Base-by-base conservation (phyloP, 2,888 invertebrate species). In the Drosophila paranaensis region DNA sequence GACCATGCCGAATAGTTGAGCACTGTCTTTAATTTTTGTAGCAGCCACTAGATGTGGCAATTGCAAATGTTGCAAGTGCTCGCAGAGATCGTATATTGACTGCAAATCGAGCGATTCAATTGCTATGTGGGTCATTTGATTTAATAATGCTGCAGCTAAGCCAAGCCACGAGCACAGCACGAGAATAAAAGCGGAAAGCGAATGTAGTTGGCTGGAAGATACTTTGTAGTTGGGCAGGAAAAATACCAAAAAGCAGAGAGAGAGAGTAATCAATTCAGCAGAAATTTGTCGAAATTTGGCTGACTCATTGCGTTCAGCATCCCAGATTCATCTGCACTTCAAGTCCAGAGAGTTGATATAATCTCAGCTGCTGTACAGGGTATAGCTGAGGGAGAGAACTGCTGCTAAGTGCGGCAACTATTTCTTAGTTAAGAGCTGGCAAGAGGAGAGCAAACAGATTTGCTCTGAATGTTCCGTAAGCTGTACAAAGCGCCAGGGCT, bases 121-220 rank as follows among this genome's bases (percentile, higher is more conserved):
- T 74, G 84, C 81, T 71, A 70, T 85, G 74, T 76, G 86, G 83
- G 80, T 74, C 86, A 78, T 84, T 84, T 84, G 67, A 80, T 86
- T 82, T 84, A 78, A 82, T 86, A 75, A 70, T 72, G 61, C 70
- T 60, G 51, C 74, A 79, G 72, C 37, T 46, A 72, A 67, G 42
- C 65, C 54, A 69, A 39, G 63, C 50, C 35, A 53, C 56, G 9
- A n/a, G 62, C 30, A 30, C 27, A 51, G 33, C 48, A 25, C 10
- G 27, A 50, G 54, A 25, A 54, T 14, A 16, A 42, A n/a, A 4
- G 13, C 13, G 13, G 9, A 3, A 9, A 46, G 0, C 10, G n/a
- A 33, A 13, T 2, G 25, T 33, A 6, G 3, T 11, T 46, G 40
- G 27, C 53, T n/a, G 2, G 6, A 6, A 20, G n/a, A 65, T 54